Base-by-base conservation (phyloP, 2,113 vertebrate genomes). In the Cinclus mexicanus region DNA sequence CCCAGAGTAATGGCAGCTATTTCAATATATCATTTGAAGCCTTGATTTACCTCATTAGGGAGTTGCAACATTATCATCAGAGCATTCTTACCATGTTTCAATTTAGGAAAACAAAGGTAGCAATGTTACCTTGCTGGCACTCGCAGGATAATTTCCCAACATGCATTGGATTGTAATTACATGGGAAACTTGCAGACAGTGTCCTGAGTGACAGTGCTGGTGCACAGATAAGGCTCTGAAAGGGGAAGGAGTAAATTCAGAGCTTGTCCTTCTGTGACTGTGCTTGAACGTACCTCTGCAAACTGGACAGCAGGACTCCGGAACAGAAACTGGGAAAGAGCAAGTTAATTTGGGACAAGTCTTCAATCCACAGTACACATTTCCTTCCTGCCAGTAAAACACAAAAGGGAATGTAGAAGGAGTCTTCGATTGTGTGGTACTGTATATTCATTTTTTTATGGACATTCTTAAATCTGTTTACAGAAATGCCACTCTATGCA, bases 351-450 rank as follows among this genome's bases (percentile, higher is more conserved):
- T 98, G 80, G 98, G 98, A 77, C 98, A 98, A 39, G 98, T 98
- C 97, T 98, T 98, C 95, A 98, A 93, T 61, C 98, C 97, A 93
- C 98, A 98, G 80, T 98, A 98, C 35, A 98, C 98, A 29, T 98
- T 98, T 61, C 98, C 98, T 93, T 98, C 98, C 98, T 98, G 97
- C 79, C 96, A 93, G 88, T 56, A 60, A 97, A 88, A 97, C 67
- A 96, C 10, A 96, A 87, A 82, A 37, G 33, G 56, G 24, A 65
- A 50, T 92, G 87, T 69, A 91, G 72, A 26, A 81, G 47, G 6
- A 59, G 29, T 31, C 7, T 13, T 41, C 0, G 0, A 63, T 63
- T 8, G 14, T 61, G 57, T 78, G 52, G 72, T 61, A 70, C 14
- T n/a, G 33, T 49, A 42, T 29, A 59, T 50, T 61, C 8, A 20